These are phyloP conservation scores for Podarcis raffonei DNA, from an alignment of 2,113 vertebrate genomes.

Conservation along the genomic window DNA sequence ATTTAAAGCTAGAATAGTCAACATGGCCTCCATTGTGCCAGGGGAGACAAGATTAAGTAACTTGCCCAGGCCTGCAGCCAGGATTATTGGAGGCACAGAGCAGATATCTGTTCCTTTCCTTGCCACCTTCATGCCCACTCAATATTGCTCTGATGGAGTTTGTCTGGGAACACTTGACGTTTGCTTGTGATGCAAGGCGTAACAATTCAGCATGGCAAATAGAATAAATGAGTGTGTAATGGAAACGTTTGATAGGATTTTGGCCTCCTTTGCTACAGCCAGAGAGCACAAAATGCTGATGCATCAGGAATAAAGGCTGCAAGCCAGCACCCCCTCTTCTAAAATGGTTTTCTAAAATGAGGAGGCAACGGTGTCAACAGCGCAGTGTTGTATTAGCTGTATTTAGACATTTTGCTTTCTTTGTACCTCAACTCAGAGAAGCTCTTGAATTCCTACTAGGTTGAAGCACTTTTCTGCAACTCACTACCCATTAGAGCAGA, in stretches of 20 bases:
- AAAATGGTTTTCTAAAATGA: constrained; percentile 36
- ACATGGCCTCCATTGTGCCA: neutral
- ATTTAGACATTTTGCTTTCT: constrained; percentile 7
- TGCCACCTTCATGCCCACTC: neutral
- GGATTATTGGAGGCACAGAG: neutral
- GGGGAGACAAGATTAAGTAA: neutral
- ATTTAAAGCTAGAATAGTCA: neutral
- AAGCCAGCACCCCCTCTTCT: neutral
- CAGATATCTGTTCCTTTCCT: constrained; percentile 9
- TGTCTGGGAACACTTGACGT: constrained; percentile 34
- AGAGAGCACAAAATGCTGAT: constrained; percentile 37
- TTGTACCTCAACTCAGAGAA: constrained; percentile 42
- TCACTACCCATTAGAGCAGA: neutral
- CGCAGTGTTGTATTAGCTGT: constrained; percentile 28
- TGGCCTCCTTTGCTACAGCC: constrained; percentile 9
- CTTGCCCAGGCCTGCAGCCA: neutral
- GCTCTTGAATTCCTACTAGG: constrained; percentile 3
- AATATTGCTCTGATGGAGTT: neutral
- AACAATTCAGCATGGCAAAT: constrained; percentile 6
- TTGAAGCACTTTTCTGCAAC: constrained; percentile 14
- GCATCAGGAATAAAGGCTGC: constrained; percentile 22
- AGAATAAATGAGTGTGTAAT: neutral
- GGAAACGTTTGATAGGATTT: constrained; percentile 46
- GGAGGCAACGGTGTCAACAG: constrained; percentile 50
- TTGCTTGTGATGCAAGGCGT: constrained; percentile 34